phyloP scores from a whole-genome alignment of 2,888 invertebrate genomes.

The Mesochorus sp. region DNA sequence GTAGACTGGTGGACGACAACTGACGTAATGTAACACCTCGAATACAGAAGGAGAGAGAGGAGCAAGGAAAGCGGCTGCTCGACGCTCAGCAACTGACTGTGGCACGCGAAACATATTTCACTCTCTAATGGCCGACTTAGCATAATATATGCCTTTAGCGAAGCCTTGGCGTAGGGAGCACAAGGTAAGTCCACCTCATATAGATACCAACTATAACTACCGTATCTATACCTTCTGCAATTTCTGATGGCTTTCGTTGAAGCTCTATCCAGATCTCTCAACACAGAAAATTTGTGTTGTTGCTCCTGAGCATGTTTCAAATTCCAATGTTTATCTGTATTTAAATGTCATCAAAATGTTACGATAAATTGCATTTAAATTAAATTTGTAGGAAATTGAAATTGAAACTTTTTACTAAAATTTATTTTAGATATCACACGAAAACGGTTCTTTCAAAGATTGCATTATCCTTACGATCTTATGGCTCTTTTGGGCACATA shows the following conservation, averaged over 20 bases:
- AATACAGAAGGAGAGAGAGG: slow-evolving; percentile 29
- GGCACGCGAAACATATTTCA: slow-evolving; percentile 79
- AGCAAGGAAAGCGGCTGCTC: slow-evolving; percentile 36
- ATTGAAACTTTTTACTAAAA: no score
- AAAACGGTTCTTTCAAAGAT: no score
- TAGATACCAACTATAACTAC: slow-evolving; percentile 46
- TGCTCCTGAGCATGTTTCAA: no score
- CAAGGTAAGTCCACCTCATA: slow-evolving; percentile 28
- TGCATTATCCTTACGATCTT: neutral
- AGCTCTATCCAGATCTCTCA: no score
- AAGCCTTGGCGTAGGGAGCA: slow-evolving; percentile 53
- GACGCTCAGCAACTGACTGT: slow-evolving; percentile 73
- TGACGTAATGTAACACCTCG: slow-evolving; percentile 69
- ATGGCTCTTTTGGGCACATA: slow-evolving; percentile 12
- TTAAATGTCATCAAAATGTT: no score
- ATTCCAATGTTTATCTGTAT: no score
- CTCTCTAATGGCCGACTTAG: slow-evolving; percentile 77
- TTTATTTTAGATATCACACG: no score
- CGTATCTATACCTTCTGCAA: slow-evolving; percentile 21
- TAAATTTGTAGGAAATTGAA: no score
- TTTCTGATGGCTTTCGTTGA: slow-evolving; percentile 13
- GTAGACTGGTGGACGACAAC: slow-evolving; percentile 65
- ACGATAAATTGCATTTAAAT: no score
- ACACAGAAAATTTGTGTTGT: no score
- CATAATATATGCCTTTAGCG: slow-evolving; percentile 76